Evolutionary conservation across 1,140 invertebrate species (phyloP), one percentile per base, ranked within the genome.

Genomic region (Ephestia elutella): DNA sequence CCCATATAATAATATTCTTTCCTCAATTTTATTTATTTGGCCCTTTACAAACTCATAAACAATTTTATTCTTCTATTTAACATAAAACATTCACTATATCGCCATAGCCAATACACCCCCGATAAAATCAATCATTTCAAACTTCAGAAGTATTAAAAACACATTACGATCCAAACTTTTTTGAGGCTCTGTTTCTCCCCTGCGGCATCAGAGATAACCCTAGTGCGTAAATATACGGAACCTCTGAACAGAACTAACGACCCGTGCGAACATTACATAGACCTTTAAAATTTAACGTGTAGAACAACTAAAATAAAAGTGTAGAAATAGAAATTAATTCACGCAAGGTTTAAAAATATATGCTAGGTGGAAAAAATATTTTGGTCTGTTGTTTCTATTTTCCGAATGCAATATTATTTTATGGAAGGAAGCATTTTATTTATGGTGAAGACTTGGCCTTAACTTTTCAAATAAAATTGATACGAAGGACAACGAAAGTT

Each of bases 231-330:
- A 68, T 65, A 63, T 57, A 55, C 59, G 54, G 66, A 67, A 71
- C 76, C 72, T 71, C 75, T 75, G 73, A 80, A 73, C 66, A 74
- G 74, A 82, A 81, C 80, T 82, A 86, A 84, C 78, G 80, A 80
- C 60, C 69, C 80, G 66, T 74, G 68, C n/a, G 13, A 32, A 32
- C 1, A 44, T 15, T 17, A 44, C 38, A 44, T 44, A 44, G 38
- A 44, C 38, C 15, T 44, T 44, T n/a, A 44, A 44, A 17, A 17
- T 44, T 1, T 35, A n/a, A n/a, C n/a, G n/a, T n/a, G n/a, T n/a
- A n/a, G n/a, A n/a, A n/a, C n/a, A n/a, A n/a, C n/a, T n/a, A n/a
- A n/a, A n/a, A n/a, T n/a, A n/a, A n/a, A n/a, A n/a, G n/a, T n/a
- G n/a, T n/a, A n/a, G n/a, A n/a, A n/a, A n/a, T n/a, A n/a, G n/a